A percentile compares a stretch with the other conserved stretches of the same genome.
These are phyloP conservation scores for Drosophila lini DNA, from an alignment of 1,140 invertebrate genomes.

Conservation along the genomic window DNA sequence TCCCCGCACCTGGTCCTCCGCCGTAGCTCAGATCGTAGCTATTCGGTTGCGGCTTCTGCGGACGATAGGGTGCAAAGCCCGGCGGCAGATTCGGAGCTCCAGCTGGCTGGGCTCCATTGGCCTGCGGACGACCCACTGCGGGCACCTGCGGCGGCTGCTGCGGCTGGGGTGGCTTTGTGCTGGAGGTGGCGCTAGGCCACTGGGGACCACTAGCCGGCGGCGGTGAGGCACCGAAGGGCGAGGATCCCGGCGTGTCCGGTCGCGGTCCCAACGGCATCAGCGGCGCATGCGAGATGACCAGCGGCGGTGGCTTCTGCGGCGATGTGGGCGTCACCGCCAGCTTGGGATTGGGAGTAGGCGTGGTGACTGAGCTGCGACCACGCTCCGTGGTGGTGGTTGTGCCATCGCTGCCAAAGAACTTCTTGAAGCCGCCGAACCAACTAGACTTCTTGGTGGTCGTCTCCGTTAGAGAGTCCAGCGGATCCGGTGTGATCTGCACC, in stretches of 20 bases:
- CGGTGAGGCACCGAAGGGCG: slow-evolving; percentile 54
- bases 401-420: slow-evolving; percentile 53
- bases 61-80: slow-evolving; percentile 70
- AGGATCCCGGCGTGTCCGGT: slow-evolving; percentile 71
- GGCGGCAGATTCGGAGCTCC: slow-evolving; percentile 62
- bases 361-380: slow-evolving; percentile 5
- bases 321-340: slow-evolving; percentile 21
- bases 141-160: slow-evolving; percentile 6
- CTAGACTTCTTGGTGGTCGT: slow-evolving; percentile 76
- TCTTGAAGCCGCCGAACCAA: slow-evolving; percentile 75
- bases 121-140: neutral
- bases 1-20: slow-evolving; percentile 35
- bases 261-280: slow-evolving; percentile 74
- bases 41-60: slow-evolving; percentile 70
- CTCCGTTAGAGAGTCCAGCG: slow-evolving; percentile 51
- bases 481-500: slow-evolving; percentile 72
- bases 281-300: slow-evolving; percentile 74
- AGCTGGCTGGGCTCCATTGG: neutral
- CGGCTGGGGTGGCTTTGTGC: slow-evolving; percentile 1
- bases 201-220: slow-evolving; percentile 48
- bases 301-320: slow-evolving; percentile 66
- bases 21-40: slow-evolving; percentile 79
- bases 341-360: slow-evolving; percentile 28
- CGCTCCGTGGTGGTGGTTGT: slow-evolving; percentile 31
- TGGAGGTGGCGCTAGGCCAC: slow-evolving; percentile 48